Evolutionary conservation across 2,888 invertebrate genomes (phyloP), one percentile per base, ranked within the genome.

Genomic region (Athripsodes cinereus): DNA sequence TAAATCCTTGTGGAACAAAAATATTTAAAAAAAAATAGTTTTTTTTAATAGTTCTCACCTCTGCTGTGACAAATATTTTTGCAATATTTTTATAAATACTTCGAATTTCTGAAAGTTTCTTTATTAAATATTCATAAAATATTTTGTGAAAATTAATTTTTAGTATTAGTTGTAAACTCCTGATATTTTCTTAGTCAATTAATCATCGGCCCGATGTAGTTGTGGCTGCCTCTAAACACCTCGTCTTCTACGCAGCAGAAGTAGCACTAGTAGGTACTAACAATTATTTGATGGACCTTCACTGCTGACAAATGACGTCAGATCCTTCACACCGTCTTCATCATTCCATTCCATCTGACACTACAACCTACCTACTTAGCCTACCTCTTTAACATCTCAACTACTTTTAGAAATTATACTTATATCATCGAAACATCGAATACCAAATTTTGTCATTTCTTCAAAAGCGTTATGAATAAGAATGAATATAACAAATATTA

Each of bases 261-360:
- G n/a, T n/a, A n/a, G n/a, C n/a, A n/a, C n/a, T n/a, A n/a, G n/a
- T 57, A 11, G 11, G 31, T 31, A 11, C 31, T 16, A 53, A 56
- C 55, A 50, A 52, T n/a, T n/a, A n/a, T 58, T 62, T 62, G 60
- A 58, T 58, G 60, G 58, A 58, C 62, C 62, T 47, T 56, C 35
- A 44, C 58, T 26, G n/a, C 21, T 60, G 63, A 63, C 63, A 61
- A 63, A 63, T 61, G 63, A 63, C 61, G 57, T 53, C 52, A 59
- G 60, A 63, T 61, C 57, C 52, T 59, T 63, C 61, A 61, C 56
- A 54, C 57, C 44, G 48, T 20, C 40, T 55, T 55, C 44, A 44
- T 20, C 22, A 26, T 46, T 22, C 22, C 54, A 20, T 44, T 22
- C 55, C 34, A 48, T 22, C 35, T n/a, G 40, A 40, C 40, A 40